phyloP scores from a whole-genome alignment of 2,113 vertebrate genomes.

The Ptilorrhoa leucosticta region DNA sequence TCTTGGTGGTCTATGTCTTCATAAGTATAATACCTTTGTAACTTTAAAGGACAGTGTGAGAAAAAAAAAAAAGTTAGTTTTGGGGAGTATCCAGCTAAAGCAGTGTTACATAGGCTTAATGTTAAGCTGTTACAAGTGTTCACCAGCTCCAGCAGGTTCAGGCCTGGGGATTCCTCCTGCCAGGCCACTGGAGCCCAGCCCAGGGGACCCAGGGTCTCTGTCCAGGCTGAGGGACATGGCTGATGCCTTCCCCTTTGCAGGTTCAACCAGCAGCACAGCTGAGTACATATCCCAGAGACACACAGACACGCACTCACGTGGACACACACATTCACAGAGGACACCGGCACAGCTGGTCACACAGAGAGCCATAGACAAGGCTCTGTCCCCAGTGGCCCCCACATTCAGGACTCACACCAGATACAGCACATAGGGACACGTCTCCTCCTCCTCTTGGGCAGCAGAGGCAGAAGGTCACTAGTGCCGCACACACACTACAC shows the following conservation, averaged over 20 bases:
- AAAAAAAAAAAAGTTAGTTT: neutral
- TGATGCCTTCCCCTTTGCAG: neutral
- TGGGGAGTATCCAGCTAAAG: neutral
- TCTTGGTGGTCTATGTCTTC: neutral
- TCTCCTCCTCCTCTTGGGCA: neutral
- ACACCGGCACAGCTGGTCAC: rapidly evolving
- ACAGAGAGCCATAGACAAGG: neutral
- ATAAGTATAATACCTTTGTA: neutral
- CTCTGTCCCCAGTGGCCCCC: rapidly evolving
- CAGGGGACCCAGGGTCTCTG: rapidly evolving
- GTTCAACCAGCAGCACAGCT: neutral
- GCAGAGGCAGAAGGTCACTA: neutral
- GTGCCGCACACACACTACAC: neutral
- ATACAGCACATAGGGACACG: rapidly evolving
- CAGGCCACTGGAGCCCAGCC: neutral
- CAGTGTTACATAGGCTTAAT: neutral
- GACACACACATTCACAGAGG: neutral
- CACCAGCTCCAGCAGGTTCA: neutral
- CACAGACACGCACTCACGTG: neutral
- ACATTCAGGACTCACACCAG: neutral
- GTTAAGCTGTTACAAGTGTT: neutral
- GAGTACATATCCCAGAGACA: neutral
- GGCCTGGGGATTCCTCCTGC: neutral
- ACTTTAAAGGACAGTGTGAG: neutral
- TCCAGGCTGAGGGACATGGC: neutral